Percentiles rank a stretch among this genome's conserved stretches.
Conservation (phyloP, 1,140 invertebrate species). For the Araneus ventricosus region DNA sequence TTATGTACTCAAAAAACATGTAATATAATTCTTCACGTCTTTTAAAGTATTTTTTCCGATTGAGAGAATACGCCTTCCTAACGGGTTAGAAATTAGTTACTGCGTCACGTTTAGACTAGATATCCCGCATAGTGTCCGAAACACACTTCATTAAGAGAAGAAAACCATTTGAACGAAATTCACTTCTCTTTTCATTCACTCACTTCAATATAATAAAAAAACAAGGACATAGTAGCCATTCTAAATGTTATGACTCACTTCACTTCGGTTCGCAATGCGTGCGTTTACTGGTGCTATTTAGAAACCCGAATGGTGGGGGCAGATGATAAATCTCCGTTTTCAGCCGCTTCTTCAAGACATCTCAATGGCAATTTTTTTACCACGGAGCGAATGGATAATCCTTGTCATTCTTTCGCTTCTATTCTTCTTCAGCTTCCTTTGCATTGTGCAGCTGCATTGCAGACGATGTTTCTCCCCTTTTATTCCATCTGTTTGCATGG, state of each 20-base stretch:
- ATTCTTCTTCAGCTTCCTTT: not conserved
- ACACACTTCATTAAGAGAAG: too few relatives aligned
- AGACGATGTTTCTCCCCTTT: not conserved
- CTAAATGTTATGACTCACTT: not conserved
- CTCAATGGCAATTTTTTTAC: slow-evolving; percentile 26
- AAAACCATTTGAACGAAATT: too few relatives aligned
- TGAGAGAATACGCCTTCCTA: too few relatives aligned
- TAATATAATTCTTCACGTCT: too few relatives aligned
- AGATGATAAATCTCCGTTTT: slow-evolving; percentile 34
- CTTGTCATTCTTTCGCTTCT: slow-evolving; percentile 7
- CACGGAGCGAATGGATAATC: not conserved
- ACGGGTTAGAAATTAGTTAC: too few relatives aligned
- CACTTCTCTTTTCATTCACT: too few relatives aligned
- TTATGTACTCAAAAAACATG: too few relatives aligned
- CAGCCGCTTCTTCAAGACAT: not conserved
- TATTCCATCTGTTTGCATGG: not conserved
- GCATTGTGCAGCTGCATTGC: not conserved
- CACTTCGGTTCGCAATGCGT: not conserved
- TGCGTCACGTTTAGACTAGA: too few relatives aligned
- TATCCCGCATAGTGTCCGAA: too few relatives aligned
- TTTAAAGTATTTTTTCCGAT: too few relatives aligned
- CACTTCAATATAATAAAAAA: too few relatives aligned
- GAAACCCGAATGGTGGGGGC: not conserved
- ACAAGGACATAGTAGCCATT: too few relatives aligned
- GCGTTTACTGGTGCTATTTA: slow-evolving; percentile 15